Evolutionary conservation across 2,113 vertebrate species (phyloP).

Genomic region (Merops nubicus): DNA sequence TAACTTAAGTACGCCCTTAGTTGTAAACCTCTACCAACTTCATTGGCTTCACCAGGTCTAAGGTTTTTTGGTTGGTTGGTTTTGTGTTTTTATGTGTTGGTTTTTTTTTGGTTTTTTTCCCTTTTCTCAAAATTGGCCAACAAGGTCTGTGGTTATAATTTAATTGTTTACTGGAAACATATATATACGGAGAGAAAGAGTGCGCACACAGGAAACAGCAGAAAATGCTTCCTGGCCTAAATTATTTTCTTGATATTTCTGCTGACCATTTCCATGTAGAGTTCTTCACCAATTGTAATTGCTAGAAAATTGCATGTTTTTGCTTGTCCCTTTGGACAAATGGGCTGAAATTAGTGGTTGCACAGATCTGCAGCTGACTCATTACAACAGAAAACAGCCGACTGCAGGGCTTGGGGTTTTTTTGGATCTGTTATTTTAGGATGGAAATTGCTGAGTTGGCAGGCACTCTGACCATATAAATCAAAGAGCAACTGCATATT

Average conservation of each 20-base stretch:
- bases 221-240: background rate
- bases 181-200: background rate
- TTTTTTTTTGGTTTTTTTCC: background rate
- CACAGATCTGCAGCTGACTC: slow-evolving; percentile 64
- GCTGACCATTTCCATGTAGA: slow-evolving; percentile 18
- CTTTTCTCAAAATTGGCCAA: background rate
- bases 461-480: slow-evolving; percentile 55
- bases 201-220: background rate
- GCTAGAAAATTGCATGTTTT: slow-evolving; percentile 67
- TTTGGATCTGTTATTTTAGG: slow-evolving; percentile 61
- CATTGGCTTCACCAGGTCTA: background rate
- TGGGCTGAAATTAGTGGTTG: slow-evolving; percentile 63
- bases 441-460: slow-evolving; percentile 67
- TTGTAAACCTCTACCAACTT: background rate
- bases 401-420: background rate
- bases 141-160: background rate
- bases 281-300: slow-evolving; percentile 64
- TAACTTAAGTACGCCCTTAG: background rate
- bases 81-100: no score
- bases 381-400: slow-evolving; percentile 41
- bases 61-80: background rate
- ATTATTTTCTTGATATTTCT: slow-evolving; percentile 17
- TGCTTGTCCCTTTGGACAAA: slow-evolving; percentile 60
- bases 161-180: slow-evolving; percentile 22
- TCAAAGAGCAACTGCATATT: slow-evolving; percentile 59